Percentiles rank a stretch among this genome's conserved stretches.
phyloP scores from a whole-genome alignment of 2,888 invertebrate species.

The Hartigia nigra region DNA sequence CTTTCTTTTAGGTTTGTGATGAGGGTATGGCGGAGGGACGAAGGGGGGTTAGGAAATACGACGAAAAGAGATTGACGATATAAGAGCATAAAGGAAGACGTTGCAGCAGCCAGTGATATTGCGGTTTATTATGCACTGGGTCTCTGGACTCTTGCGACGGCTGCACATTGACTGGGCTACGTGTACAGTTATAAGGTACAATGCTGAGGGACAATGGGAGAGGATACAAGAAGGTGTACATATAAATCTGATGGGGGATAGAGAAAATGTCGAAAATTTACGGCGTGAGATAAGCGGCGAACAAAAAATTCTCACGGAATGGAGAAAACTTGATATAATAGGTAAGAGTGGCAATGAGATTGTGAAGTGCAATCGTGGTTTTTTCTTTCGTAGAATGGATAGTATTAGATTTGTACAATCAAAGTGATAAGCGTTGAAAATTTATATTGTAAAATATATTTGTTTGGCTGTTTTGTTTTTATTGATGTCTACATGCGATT shows the following conservation, averaged over 20 bases:
- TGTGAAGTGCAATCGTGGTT: background rate
- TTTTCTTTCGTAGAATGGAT: background rate
- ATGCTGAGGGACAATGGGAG: background rate
- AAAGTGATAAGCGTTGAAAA: background rate
- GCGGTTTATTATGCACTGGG: background rate
- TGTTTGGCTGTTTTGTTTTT: no score
- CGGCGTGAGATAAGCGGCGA: background rate
- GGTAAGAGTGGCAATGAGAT: background rate
- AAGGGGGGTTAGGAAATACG: background rate
- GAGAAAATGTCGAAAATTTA: background rate
- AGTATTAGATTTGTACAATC: background rate
- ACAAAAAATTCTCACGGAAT: background rate
- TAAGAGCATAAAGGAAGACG: background rate
- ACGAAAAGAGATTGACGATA: background rate
- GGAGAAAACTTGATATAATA: background rate
- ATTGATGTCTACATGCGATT: no score
- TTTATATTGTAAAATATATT: background rate
- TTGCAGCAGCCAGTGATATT: background rate
- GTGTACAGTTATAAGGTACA: background rate
- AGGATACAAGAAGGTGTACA: background rate
- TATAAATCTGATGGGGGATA: background rate
- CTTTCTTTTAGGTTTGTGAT: background rate
- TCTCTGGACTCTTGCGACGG: background rate
- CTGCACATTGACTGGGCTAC: background rate
- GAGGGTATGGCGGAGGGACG: background rate